Evolutionary conservation across 2,888 invertebrate species (phyloP), one percentile per base, ranked within the genome.

Genomic region (Lasius platythorax): DNA sequence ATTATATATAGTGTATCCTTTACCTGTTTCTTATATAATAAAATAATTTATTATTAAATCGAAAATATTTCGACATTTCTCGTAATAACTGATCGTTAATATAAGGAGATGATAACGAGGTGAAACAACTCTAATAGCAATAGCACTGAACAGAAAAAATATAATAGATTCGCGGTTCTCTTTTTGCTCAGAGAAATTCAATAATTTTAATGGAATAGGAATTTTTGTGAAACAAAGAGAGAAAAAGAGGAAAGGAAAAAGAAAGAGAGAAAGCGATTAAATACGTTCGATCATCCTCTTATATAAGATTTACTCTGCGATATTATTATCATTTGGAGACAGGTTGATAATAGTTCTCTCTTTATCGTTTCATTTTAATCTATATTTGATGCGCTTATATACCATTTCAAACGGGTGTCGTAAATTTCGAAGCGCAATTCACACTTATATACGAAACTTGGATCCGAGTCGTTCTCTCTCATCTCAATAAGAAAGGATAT

Each of bases 171-270:
- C 4, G 9, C n/a, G n/a, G 23, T 37, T 37, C 3, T 5, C 9
- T 66, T 46, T 28, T 28, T 53, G 64, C n/a, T 53, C 28, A 53
- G 40, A 53, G 33, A 2, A 76, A 53, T n/a, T 3, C 46, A 33
- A 15, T 64, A 75, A 75, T 18, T 64, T n/a, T 46, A 46, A 46
- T 33, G 11, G 66, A 75, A 64, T 64, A 23, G 50, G 50, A 50
- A 50, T n/a, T 67, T 67, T 64, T 74, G 18, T 15, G 18, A 64
- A 46, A 64, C 3, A 56, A 53, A n/a, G 8, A 2, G 6, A n/a
- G 50, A n/a, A n/a, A 53, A 53, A 8, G 18, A 50, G 6, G n/a
- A 5, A 50, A 4, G 15, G 15, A 1, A 33, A 33, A 15, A 46
- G 3, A 50, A 18, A 53, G 15, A 53, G n/a, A 6, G 5, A n/a